These are phyloP conservation scores for Grus americana DNA, from an alignment of 2,113 vertebrate genomes.

Conservation along the genomic window DNA sequence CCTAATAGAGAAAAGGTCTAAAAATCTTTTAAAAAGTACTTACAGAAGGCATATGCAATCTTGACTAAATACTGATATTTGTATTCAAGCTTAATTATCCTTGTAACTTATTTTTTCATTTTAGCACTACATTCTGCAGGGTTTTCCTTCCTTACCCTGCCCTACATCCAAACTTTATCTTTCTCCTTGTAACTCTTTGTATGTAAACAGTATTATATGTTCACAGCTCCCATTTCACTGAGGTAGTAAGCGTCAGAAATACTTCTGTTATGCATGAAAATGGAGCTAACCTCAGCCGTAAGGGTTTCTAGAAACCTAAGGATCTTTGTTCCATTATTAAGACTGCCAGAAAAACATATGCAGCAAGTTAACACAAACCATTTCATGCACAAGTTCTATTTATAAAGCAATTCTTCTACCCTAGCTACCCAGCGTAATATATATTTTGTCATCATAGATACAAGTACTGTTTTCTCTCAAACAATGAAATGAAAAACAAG, in stretches of 20 bases:
- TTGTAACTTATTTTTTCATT: neutral
- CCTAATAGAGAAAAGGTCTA: neutral
- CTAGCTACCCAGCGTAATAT: neutral
- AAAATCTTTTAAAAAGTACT: neutral
- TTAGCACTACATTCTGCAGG: neutral
- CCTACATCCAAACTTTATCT: neutral
- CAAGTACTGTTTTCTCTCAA: constrained; percentile 38
- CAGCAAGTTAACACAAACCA: constrained; percentile 29
- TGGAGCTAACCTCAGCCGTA: neutral
- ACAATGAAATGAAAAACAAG: constrained; percentile 8
- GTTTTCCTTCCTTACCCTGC: neutral
- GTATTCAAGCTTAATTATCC: neutral
- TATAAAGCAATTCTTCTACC: constrained; percentile 24
- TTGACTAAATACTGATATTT: neutral
- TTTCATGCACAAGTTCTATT: constrained; percentile 21
- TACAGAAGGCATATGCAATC: neutral
- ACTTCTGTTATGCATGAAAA: neutral
- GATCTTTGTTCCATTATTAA: neutral
- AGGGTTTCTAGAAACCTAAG: neutral
- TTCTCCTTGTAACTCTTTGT: neutral
- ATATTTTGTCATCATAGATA: constrained; percentile 34
- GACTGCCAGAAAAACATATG: constrained; percentile 3
- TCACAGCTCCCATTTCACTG: neutral
- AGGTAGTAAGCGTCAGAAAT: neutral
- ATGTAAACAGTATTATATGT: neutral